Conservation (phyloP, 2,113 vertebrate species). For the Chaenocephalus aceratus region DNA sequence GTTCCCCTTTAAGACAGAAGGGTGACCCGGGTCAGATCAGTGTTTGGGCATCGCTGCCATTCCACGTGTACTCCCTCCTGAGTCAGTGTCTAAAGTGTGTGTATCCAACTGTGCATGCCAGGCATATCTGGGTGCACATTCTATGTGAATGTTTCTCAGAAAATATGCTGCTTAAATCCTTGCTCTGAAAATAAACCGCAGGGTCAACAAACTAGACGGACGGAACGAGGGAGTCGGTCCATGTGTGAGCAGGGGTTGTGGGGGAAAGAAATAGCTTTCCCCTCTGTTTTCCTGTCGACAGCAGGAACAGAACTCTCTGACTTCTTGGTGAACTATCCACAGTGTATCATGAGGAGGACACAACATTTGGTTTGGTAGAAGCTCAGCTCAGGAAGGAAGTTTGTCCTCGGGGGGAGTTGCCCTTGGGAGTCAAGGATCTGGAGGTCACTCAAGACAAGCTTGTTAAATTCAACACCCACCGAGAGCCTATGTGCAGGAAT, state of each 20-base stretch:
- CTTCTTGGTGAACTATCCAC: constrained; percentile 67
- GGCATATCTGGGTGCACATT: constrained; percentile 16
- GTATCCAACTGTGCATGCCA: constrained; percentile 43
- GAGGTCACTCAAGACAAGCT: constrained; percentile 66
- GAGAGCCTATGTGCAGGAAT: constrained; percentile 51
- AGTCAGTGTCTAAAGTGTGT: constrained; percentile 18
- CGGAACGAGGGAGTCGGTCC: constrained; percentile 34
- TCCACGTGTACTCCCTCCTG: constrained; percentile 54
- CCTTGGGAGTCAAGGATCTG: constrained; percentile 57
- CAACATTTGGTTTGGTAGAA: constrained; percentile 43
- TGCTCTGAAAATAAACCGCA: constrained; percentile 70
- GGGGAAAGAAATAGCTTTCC: constrained; percentile 40
- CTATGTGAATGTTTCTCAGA: constrained; percentile 8
- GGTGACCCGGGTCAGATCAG: constrained; percentile 60
- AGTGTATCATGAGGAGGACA: constrained; percentile 28
- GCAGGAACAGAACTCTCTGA: constrained; percentile 69
- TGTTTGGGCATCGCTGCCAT: constrained; percentile 70
- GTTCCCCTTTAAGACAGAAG: constrained; percentile 59
- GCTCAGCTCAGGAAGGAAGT: constrained; percentile 58
- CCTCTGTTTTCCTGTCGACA: constrained; percentile 67
- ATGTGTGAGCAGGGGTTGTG: constrained; percentile 23
- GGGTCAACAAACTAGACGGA: constrained; percentile 54
- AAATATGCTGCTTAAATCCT: constrained; percentile 61
- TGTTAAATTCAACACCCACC: constrained; percentile 69
- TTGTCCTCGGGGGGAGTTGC: constrained; percentile 19